phyloP scores from a whole-genome alignment of 2,113 vertebrate genomes.

The Hippocampus comes region DNA sequence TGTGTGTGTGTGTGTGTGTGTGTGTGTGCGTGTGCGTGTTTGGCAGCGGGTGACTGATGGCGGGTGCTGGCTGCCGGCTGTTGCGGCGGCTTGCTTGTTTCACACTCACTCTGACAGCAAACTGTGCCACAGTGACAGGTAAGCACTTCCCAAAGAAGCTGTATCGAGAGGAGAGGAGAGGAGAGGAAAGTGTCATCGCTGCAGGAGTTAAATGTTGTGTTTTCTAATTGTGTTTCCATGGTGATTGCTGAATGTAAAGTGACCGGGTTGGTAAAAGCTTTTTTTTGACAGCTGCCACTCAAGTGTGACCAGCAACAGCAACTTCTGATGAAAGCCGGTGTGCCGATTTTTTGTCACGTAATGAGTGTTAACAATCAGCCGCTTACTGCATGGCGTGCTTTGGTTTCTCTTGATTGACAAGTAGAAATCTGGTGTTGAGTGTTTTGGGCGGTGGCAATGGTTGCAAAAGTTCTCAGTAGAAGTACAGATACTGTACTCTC shows the following conservation, averaged over 20 bases:
- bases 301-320: slow-evolving; percentile 26
- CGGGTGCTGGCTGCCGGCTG: slow-evolving; percentile 61
- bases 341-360: slow-evolving; percentile 6
- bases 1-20: slow-evolving; percentile 49
- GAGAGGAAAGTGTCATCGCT: slow-evolving; percentile 40
- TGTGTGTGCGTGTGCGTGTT: slow-evolving; percentile 40
- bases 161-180: slow-evolving; percentile 15
- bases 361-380: slow-evolving; percentile 28
- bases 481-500: too few species aligned
- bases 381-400: slow-evolving; percentile 12
- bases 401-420: slow-evolving; percentile 12
- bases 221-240: slow-evolving; percentile 45
- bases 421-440: too few species aligned
- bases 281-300: slow-evolving; percentile 39
- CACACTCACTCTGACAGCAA: slow-evolving; percentile 59
- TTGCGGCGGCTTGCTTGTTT: slow-evolving; percentile 54
- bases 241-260: slow-evolving; percentile 53
- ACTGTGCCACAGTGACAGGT: slow-evolving; percentile 63
- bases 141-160: slow-evolving; percentile 61
- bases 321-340: slow-evolving; percentile 42
- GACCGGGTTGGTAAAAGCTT: slow-evolving; percentile 13
- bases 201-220: slow-evolving; percentile 56
- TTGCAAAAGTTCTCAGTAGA: too few species aligned
- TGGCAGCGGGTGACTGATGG: slow-evolving; percentile 57
- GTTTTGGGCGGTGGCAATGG: too few species aligned